These are phyloP conservation scores for Drosophila kohkoa DNA, from an alignment of 1,140 invertebrate genomes.

Conservation along the genomic window DNA sequence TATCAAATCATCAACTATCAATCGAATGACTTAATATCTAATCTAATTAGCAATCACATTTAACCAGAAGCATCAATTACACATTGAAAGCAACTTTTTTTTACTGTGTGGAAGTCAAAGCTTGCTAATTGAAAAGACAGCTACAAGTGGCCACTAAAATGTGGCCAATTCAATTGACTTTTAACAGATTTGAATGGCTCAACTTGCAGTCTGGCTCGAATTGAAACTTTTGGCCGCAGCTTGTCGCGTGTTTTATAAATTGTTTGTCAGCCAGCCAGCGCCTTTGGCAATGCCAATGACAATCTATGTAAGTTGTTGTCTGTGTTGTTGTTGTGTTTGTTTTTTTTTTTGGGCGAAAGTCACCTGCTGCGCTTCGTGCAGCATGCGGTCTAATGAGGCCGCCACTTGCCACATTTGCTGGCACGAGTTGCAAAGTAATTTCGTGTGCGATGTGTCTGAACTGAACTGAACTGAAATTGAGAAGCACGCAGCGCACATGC, in stretches of 20 bases:
- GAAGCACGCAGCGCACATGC: constrained; percentile 31
- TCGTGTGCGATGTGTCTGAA: constrained; percentile 26
- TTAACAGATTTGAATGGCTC: neutral
- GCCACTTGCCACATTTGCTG: constrained; percentile 29
- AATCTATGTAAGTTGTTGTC: neutral
- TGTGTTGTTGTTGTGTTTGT: no score
- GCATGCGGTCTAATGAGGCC: constrained; percentile 56
- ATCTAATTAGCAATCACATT: no score
- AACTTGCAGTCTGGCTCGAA: no score
- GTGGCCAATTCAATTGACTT: constrained; percentile 17
- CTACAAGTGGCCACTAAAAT: constrained; percentile 9
- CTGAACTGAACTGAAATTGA: constrained; percentile 26
- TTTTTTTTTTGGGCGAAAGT: constrained; percentile 22
- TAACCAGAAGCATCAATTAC: no score
- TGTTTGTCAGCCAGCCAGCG: neutral
- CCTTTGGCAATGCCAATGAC: neutral
- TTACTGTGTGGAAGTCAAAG: neutral
- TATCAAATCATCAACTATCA: no score
- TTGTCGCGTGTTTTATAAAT: no score
- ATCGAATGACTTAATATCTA: no score
- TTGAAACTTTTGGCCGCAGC: neutral
- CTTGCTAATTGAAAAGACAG: constrained; percentile 14
- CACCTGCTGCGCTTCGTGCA: constrained; percentile 34
- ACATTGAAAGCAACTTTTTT: no score
- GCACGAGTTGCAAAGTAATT: constrained; percentile 70